phyloP scores from a whole-genome alignment of 2,797 vertebrate species.

The Manis javanica region DNA sequence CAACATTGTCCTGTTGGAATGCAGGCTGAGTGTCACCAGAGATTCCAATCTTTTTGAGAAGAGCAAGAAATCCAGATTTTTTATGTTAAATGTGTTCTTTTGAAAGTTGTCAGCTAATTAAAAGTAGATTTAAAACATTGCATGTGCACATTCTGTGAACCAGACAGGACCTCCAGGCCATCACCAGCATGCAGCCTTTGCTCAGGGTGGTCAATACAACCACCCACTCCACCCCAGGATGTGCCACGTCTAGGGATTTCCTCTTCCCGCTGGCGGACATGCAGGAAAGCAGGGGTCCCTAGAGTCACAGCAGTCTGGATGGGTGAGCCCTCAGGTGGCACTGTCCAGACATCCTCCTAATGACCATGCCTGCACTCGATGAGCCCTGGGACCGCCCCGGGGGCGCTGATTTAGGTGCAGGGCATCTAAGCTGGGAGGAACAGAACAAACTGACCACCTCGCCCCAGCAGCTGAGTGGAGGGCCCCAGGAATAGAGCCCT shows the following conservation, averaged over 20 bases:
- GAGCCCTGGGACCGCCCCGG: background rate
- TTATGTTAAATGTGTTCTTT: constrained; percentile 55
- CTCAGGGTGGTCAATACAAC: background rate
- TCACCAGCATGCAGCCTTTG: background rate
- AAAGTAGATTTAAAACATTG: constrained; percentile 58
- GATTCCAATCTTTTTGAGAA: background rate
- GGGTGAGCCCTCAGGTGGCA: background rate
- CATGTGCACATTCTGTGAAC: background rate
- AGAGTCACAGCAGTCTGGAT: background rate
- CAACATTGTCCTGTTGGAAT: constrained; percentile 54
- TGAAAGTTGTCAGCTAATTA: constrained; percentile 59
- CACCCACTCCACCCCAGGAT: background rate
- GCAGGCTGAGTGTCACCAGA: constrained; percentile 16
- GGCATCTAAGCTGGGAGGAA: background rate
- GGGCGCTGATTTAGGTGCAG: background rate
- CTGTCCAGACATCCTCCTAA: background rate
- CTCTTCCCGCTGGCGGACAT: background rate
- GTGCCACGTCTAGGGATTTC: background rate
- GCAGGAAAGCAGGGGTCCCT: background rate
- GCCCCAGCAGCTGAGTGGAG: background rate
- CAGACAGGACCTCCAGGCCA: background rate
- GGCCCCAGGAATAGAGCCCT: background rate
- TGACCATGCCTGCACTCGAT: background rate
- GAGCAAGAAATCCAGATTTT: constrained; percentile 58
- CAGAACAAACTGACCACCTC: background rate